Percentiles rank a stretch among this genome's conserved stretches.
Conservation (phyloP, 1,140 invertebrate species). For the Drosophila murphyi region DNA sequence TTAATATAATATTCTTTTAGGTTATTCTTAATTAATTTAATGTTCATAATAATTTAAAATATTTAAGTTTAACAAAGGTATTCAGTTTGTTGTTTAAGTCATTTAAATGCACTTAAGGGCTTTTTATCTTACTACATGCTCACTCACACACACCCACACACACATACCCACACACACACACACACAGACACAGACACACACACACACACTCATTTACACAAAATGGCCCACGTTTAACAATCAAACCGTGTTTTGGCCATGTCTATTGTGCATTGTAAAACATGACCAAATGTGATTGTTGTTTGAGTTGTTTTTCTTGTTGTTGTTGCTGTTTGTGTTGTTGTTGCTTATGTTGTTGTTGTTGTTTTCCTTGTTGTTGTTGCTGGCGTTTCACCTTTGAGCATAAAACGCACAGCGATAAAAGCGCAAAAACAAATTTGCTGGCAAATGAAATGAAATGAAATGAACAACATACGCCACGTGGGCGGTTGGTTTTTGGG, state of each 20-base stretch:
- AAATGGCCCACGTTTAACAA: neutral
- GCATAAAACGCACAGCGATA: conserved; percentile 55
- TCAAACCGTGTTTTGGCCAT: conserved; percentile 6
- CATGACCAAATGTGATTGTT: conserved; percentile 37
- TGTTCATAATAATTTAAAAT: too few relatives aligned
- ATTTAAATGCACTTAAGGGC: neutral
- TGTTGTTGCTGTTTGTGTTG: conserved; percentile 22
- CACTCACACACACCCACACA: neutral
- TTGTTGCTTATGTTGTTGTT: conserved; percentile 16
- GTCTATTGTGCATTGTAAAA: conserved; percentile 27
- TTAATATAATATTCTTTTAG: too few relatives aligned
- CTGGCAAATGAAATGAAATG: conserved; percentile 62
- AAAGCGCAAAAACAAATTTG: conserved; percentile 64
- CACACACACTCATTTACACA: neutral
- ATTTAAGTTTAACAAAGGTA: too few relatives aligned
- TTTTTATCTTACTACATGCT: neutral
- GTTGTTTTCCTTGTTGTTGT: conserved; percentile 10
- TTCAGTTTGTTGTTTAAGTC: neutral
- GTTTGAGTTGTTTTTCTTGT: neutral
- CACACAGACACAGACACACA: neutral
- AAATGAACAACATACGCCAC: conserved; percentile 38
- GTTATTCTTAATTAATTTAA: too few relatives aligned
- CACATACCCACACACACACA: neutral
- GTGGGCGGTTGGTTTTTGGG: conserved; percentile 30
- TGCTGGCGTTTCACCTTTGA: conserved; percentile 66